These are phyloP conservation scores for Pheosia gnoma DNA, from an alignment of 2,888 invertebrate genomes.

Conservation along the genomic window DNA sequence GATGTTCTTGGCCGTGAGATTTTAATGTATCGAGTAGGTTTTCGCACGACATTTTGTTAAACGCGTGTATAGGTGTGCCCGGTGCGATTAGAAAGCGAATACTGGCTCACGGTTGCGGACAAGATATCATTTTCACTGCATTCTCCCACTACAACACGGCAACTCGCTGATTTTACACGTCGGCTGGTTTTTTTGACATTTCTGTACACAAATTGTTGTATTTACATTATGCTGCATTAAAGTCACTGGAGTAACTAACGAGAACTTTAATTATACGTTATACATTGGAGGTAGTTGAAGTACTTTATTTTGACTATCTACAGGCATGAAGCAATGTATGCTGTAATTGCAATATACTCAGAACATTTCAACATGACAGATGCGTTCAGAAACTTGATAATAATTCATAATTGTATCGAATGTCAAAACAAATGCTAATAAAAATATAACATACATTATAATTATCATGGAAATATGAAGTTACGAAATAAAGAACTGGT, in stretches of 20 bases:
- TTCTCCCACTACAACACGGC: constrained; percentile 70
- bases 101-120: constrained; percentile 61
- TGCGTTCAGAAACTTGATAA: background rate
- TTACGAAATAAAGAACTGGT: no score
- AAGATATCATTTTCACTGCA: constrained; percentile 63
- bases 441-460: no score
- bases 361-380: background rate
- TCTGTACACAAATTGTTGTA: constrained; percentile 44
- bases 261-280: background rate
- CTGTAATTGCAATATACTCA: background rate
- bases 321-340: background rate
- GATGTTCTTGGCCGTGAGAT: constrained; percentile 90
- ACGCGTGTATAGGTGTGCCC: constrained; percentile 27
- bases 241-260: accelerated
- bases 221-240: constrained; percentile 39
- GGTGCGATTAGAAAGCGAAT: constrained; percentile 76
- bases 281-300: constrained; percentile 14
- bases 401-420: background rate
- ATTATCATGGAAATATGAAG: no score
- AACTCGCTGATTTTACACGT: constrained; percentile 55
- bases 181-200: constrained; percentile 46
- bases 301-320: no score
- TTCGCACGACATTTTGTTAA: constrained; percentile 79
- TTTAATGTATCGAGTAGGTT: constrained; percentile 79
- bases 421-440: no score